These are phyloP conservation scores for Cricetomys ansorgei DNA, from an alignment of 2,113 vertebrate genomes.

Conservation along the genomic window DNA sequence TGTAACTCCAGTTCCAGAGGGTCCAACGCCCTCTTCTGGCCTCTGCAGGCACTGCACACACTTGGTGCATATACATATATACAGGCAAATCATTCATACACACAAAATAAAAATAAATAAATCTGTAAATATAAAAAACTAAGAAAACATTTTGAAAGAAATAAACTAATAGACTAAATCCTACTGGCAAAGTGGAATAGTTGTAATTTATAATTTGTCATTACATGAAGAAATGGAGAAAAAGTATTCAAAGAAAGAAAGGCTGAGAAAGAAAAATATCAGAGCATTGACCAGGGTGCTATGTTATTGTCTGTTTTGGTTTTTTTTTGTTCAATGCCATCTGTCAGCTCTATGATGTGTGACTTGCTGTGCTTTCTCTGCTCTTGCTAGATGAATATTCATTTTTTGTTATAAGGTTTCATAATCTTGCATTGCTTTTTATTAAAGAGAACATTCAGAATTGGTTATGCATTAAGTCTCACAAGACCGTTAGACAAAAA, in stretches of 20 bases:
- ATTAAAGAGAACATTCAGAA: background rate
- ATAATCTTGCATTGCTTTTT: background rate
- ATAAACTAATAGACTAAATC: background rate
- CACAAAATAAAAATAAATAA: background rate
- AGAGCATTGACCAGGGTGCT: background rate
- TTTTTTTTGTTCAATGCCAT: background rate
- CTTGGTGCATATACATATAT: background rate
- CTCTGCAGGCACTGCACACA: background rate
- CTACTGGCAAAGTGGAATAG: background rate
- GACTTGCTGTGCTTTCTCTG: background rate
- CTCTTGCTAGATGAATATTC: slow-evolving; percentile 28
- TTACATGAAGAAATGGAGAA: background rate
- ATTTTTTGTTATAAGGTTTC: background rate
- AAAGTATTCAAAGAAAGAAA: background rate
- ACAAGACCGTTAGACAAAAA: background rate
- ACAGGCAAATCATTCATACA: background rate
- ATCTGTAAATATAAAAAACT: background rate
- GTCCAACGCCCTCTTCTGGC: background rate
- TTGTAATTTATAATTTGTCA: background rate
- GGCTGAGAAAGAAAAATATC: too few species aligned
- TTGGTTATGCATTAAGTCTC: background rate
- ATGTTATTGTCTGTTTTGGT: background rate
- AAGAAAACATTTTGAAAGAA: background rate
- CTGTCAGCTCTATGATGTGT: background rate
- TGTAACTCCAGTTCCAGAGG: background rate